Evolutionary conservation across 2,888 invertebrate species (phyloP).

Genomic region (Hemithea aestivaria): DNA sequence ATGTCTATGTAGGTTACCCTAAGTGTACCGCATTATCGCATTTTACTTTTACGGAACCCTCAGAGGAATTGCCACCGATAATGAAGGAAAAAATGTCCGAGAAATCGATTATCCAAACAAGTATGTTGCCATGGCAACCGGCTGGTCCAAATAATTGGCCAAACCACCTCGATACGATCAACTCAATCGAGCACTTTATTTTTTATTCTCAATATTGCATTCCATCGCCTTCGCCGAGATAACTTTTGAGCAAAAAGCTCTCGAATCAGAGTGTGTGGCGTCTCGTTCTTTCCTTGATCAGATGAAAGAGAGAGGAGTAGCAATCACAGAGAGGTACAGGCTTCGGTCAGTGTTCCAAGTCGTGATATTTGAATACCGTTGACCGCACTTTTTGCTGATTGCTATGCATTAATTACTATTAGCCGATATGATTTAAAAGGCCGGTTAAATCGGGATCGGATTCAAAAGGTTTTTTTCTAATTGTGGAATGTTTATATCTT

Average conservation of each 20-base stretch:
- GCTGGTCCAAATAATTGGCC: constrained; percentile 54
- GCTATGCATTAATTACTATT: constrained; percentile 34
- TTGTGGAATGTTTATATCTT: constrained; percentile 17
- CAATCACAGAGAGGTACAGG: constrained; percentile 15
- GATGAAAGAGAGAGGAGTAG: constrained; percentile 13
- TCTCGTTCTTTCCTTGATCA: constrained; percentile 10
- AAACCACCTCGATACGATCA: constrained; percentile 43
- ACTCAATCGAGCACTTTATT: constrained; percentile 39
- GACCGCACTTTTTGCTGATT: constrained; percentile 29
- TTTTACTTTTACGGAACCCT: too few relatives aligned
- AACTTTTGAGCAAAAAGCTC: constrained; percentile 30
- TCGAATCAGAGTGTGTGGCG: constrained; percentile 14
- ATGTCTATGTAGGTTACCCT: too few relatives aligned
- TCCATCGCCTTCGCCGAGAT: constrained; percentile 37
- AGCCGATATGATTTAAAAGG: constrained; percentile 26
- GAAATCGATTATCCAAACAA: constrained; percentile 18
- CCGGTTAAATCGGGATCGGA: constrained; percentile 6
- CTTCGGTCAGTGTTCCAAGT: constrained; percentile 19
- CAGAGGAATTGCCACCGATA: constrained; percentile 1
- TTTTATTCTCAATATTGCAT: constrained; percentile 54
- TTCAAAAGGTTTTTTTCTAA: constrained; percentile 14
- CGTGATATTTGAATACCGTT: constrained; percentile 47
- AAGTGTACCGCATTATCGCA: too few relatives aligned
- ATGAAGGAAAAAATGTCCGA: constrained; percentile 14
- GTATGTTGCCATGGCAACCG: constrained; percentile 56